These are phyloP conservation scores for Centropus unirufus DNA, from an alignment of 2,113 vertebrate genomes.

Conservation along the genomic window DNA sequence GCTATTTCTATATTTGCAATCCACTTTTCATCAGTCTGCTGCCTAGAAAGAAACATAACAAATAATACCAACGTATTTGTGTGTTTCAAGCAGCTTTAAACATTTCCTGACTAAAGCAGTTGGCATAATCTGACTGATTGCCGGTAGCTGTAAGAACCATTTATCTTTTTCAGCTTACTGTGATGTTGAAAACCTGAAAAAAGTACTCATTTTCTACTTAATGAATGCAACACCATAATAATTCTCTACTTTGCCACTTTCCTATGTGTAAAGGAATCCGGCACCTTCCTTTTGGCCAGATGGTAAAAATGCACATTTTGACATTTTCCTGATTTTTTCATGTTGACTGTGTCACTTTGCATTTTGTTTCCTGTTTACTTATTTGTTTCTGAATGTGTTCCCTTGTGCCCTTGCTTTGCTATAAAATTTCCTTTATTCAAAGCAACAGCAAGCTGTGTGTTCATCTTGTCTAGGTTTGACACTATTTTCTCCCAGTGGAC, in stretches of 20 bases:
- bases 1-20: not conserved
- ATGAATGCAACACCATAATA: not conserved
- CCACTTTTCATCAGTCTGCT: not conserved
- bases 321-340: not conserved
- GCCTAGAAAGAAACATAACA: not conserved
- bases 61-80: not conserved
- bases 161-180: not conserved
- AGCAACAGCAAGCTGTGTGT: conserved; percentile 31
- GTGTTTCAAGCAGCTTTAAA: not conserved
- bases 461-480: conserved; percentile 43
- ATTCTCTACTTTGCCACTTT: not conserved
- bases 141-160: not conserved
- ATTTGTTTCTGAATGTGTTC: conserved; percentile 36
- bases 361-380: conserved; percentile 30
- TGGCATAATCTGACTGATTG: not conserved
- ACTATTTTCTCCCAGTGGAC: conserved; percentile 13
- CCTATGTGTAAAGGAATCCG: conserved; percentile 22
- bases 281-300: conserved; percentile 18
- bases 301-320: conserved; percentile 33
- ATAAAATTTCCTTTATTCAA: conserved; percentile 52
- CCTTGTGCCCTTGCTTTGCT: conserved; percentile 26
- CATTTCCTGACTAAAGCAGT: not conserved
- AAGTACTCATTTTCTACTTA: not conserved
- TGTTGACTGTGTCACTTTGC: not conserved
- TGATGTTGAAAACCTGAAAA: not conserved